These are phyloP conservation scores for Diplodus puntazzo DNA, from an alignment of 2,797 vertebrate species.

Conservation along the genomic window DNA sequence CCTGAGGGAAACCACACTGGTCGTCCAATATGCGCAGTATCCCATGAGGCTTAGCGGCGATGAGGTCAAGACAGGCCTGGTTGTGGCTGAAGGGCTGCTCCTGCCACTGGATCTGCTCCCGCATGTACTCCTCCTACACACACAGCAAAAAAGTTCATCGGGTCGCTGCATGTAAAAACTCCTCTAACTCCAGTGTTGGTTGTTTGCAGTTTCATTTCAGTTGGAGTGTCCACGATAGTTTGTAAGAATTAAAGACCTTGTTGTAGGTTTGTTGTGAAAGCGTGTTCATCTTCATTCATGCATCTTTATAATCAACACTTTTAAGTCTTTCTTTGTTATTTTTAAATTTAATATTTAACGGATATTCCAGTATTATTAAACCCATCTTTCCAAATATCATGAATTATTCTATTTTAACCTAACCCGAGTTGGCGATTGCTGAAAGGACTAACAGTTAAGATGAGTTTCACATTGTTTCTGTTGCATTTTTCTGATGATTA, in stretches of 20 bases:
- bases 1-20: slow-evolving; percentile 97
- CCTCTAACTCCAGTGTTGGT: background rate
- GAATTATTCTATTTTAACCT: no score
- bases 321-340: background rate
- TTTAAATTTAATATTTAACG: no score
- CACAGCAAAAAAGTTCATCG: slow-evolving; percentile 12
- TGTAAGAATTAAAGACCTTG: background rate
- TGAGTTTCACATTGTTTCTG: no score
- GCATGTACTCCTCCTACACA: slow-evolving; percentile 93
- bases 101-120: slow-evolving; percentile 95
- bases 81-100: slow-evolving; percentile 92
- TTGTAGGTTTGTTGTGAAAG: background rate
- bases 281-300: background rate
- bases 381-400: no score
- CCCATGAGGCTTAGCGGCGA: slow-evolving; percentile 94
- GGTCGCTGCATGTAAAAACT: slow-evolving; percentile 20
- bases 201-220: slow-evolving; percentile 2
- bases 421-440: no score
- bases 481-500: no score
- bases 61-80: slow-evolving; percentile 94
- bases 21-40: slow-evolving; percentile 97
- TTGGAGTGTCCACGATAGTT: background rate
- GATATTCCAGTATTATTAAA: no score
- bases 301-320: background rate
- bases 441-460: no score